A percentile compares a stretch with the other conserved stretches of the same genome.
Evolutionary conservation across 2,113 vertebrate species (phyloP).

Genomic region (Mustelus asterias): DNA sequence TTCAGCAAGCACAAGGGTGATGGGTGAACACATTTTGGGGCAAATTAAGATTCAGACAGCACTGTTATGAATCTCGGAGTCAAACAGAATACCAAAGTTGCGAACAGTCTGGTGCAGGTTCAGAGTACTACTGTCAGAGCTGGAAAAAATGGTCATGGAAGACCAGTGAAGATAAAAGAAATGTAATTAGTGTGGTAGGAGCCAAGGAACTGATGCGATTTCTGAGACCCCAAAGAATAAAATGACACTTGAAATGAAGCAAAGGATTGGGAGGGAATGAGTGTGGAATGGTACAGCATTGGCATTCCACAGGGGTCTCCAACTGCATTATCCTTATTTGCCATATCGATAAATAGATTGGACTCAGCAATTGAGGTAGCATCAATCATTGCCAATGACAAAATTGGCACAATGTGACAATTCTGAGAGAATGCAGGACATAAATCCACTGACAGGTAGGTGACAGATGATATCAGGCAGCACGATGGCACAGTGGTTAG

Average conservation of each 20-base stretch:
- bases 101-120: neutral
- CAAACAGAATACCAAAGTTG: neutral
- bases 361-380: neutral
- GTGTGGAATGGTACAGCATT: neutral
- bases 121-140: neutral
- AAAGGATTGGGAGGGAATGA: neutral
- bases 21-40: neutral
- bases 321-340: neutral
- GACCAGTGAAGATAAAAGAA: neutral
- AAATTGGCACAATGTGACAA: neutral
- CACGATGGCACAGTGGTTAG: too few relatives aligned
- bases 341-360: neutral
- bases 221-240: neutral
- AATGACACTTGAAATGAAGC: neutral
- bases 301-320: neutral
- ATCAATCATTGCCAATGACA: neutral
- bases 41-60: neutral
- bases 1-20: neutral
- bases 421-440: neutral
- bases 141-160: neutral
- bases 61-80: neutral
- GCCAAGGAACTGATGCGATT: neutral
- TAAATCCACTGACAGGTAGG: neutral
- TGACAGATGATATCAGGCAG: neutral
- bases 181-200: neutral